These are phyloP conservation scores for Euwallacea similis DNA, from an alignment of 1,140 invertebrate genomes.

Conservation along the genomic window DNA sequence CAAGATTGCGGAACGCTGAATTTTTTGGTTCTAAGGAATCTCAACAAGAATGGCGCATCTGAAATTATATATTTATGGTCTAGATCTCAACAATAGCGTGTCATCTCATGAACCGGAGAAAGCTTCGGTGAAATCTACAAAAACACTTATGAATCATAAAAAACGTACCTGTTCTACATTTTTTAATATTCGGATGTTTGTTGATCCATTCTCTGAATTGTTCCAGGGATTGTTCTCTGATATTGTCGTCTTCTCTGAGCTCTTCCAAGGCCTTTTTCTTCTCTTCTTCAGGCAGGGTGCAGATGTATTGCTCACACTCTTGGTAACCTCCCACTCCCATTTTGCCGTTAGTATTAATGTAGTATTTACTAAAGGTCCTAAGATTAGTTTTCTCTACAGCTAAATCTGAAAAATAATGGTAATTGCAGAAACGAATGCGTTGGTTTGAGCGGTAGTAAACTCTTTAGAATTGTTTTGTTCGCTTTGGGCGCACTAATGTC, in stretches of 20 bases:
- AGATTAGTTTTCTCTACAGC: background rate
- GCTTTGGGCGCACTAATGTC: no score
- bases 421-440: no score
- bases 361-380: background rate
- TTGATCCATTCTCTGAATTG: constrained; percentile 76
- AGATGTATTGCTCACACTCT: constrained; percentile 45
- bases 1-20: constrained; percentile 82
- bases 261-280: constrained; percentile 66
- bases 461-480: no score
- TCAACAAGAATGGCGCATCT: constrained; percentile 76
- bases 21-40: constrained; percentile 84
- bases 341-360: constrained; percentile 29
- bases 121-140: no score
- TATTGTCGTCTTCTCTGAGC: constrained; percentile 71
- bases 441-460: no score
- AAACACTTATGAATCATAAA: background rate
- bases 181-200: constrained; percentile 75
- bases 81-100: background rate
- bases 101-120: no score
- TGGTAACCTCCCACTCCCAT: constrained; percentile 52
- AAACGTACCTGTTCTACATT: constrained; percentile 66
- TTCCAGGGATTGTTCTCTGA: constrained; percentile 67
- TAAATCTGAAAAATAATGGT: background rate
- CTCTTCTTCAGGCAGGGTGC: constrained; percentile 52
- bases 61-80: constrained; percentile 21